Evolutionary conservation across 37 sponge, comb jelly and placozoan species (phyloP), one percentile per base, ranked within the genome.

Genomic region (Aplysina aerophoba): DNA sequence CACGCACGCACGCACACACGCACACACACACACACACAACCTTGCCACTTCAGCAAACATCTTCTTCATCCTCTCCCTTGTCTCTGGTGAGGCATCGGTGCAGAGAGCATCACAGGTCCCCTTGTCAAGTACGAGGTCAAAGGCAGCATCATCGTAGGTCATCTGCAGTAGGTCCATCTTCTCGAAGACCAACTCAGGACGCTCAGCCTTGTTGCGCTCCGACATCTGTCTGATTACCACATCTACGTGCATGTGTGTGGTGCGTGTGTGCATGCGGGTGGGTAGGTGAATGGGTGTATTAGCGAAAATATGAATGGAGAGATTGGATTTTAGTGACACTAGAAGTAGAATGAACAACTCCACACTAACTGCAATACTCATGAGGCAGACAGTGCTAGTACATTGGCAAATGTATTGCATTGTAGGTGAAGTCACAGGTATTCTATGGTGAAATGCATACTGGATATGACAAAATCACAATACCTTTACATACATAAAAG

Each of bases 81-180:
- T 91, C 21, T 64, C 87, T n/a, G 59, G 83, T 55, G 84, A 77
- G 22, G 38, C 82, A 54, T 89, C 86, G 54, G 80, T 83, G 79
- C 81, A 85, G 59, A 96, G 80, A 81, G 96, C 94, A 87, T 96
- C 96, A 22, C 94, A 74, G 16, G 96, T 96, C n/a, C 95, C 96
- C 58, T 96, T 96, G 73, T 96, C 96, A 25, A 96, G 22, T 13
- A 93, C 94, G 85, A 87, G 80, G 38, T 96, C 94, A 73, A 89
- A 93, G 4, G 22, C 4, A 15, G 56, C 73, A 59, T 91, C 90
- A 14, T 24, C 41, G 61, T 81, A 96, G 21, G 24, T 59, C 94
- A 93, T 91, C 21, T 83, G 27, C 31, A 87, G 64, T n/a, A 93
- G 38, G 68, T 96, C 94, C 94, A 93, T 93, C 59, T 85, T 81